phyloP scores from a whole-genome alignment of 1,140 invertebrate species.

The Drosophila athabasca region DNA sequence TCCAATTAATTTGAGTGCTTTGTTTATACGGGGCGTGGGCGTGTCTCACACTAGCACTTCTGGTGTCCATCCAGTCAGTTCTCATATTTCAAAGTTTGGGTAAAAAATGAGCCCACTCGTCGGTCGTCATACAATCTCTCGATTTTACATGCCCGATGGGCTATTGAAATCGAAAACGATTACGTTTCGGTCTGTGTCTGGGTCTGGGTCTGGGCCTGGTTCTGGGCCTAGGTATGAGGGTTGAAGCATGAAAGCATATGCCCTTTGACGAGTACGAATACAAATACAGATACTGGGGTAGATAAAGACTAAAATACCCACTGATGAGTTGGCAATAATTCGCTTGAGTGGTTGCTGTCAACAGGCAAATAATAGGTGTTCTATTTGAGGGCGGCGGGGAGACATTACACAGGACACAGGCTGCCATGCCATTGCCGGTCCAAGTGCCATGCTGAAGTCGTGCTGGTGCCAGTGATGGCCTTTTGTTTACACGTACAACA shows the following conservation, averaged over 20 bases:
- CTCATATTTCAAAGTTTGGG: conserved; percentile 53
- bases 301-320: conserved; percentile 76
- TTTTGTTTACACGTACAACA: conserved; percentile 77
- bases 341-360: conserved; percentile 78
- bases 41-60: conserved; percentile 26
- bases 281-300: conserved; percentile 43
- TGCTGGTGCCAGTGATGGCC: conserved; percentile 48
- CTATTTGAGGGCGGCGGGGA: conserved; percentile 57
- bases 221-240: conserved; percentile 41
- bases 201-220: too few relatives aligned
- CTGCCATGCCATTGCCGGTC: conserved; percentile 19
- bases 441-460: too few relatives aligned
- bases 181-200: conserved; percentile 14
- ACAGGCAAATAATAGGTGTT: conserved; percentile 81
- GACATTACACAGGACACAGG: conserved; percentile 41
- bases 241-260: conserved; percentile 67
- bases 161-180: conserved; percentile 65
- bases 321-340: conserved; percentile 81
- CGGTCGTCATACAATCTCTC: conserved; percentile 29
- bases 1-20: conserved; percentile 68
- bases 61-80: conserved; percentile 19
- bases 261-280: conserved; percentile 50
- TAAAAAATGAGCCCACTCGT: conserved; percentile 8
- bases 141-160: conserved; percentile 17
- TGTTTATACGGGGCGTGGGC: conserved; percentile 49